These are phyloP conservation scores for Sinocyclocheilus anophthalmus DNA, from an alignment of 2,113 vertebrate species.

Conservation along the genomic window DNA sequence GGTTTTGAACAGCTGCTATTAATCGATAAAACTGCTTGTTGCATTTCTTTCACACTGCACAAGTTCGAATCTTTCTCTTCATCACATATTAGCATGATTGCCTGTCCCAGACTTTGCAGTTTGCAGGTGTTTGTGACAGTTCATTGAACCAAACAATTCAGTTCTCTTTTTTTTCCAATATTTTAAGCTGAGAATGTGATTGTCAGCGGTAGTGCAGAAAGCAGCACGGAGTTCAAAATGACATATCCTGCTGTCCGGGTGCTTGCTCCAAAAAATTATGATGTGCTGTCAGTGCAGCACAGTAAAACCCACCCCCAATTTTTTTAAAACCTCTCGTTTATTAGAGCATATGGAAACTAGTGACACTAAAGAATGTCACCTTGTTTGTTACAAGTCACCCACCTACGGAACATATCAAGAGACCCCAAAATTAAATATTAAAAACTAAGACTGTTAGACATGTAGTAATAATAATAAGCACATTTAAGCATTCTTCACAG, in stretches of 20 bases:
- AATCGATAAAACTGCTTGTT: neutral
- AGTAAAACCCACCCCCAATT: too few species aligned
- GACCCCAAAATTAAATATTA: neutral
- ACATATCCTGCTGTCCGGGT: too few species aligned
- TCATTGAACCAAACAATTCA: constrained; percentile 55
- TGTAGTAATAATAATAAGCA: neutral
- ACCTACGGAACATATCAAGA: too few species aligned
- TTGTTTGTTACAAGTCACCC: constrained; percentile 13
- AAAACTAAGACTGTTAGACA: neutral
- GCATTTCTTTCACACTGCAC: neutral
- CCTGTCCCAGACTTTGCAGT: constrained; percentile 28
- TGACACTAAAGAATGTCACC: too few species aligned
- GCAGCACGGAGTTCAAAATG: too few species aligned
- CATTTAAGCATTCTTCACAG: neutral
- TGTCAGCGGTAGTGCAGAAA: too few species aligned
- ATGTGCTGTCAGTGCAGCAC: too few species aligned
- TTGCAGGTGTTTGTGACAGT: constrained; percentile 55
- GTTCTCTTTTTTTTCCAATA: constrained; percentile 49
- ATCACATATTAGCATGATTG: neutral
- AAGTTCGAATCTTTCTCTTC: neutral
- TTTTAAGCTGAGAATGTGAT: too few species aligned
- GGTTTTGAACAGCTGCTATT: constrained; percentile 18
- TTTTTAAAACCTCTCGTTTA: constrained; percentile 37
- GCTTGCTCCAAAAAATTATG: too few species aligned
- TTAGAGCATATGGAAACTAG: too few species aligned